phyloP scores from a whole-genome alignment of 2,888 invertebrate species.

The Melanophora roralis region DNA sequence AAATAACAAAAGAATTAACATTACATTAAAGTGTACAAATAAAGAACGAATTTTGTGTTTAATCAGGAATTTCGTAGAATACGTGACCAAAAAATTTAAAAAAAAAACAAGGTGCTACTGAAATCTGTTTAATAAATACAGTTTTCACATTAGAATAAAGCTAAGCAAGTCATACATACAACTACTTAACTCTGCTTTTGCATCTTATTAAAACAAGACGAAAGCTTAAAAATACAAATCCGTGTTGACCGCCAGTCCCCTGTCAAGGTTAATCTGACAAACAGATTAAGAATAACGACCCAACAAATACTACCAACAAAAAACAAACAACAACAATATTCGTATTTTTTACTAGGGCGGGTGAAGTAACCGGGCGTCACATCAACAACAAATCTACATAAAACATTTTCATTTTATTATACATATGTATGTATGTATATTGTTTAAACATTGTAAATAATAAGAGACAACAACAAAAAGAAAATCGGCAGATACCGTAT shows the following conservation, averaged over 20 bases:
- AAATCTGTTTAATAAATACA: too few species aligned
- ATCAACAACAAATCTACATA: neutral
- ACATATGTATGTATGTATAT: neutral
- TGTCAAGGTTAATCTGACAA: conserved; percentile 62
- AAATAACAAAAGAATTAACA: neutral
- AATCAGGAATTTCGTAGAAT: too few species aligned
- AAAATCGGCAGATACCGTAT: conserved; percentile 13
- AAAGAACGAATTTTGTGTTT: neutral
- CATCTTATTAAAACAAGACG: too few species aligned
- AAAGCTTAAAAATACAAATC: too few species aligned
- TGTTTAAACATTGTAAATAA: conserved; percentile 2
- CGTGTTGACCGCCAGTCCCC: conserved; percentile 59
- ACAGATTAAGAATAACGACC: conserved; percentile 33
- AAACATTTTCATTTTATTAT: conserved; percentile 6
- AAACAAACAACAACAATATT: neutral
- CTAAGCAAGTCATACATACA: too few species aligned
- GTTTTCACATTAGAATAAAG: too few species aligned
- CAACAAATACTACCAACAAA: too few species aligned
- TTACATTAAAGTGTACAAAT: neutral
- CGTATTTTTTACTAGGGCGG: conserved; percentile 7
- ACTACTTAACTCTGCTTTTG: too few species aligned
- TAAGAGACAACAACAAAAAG: conserved; percentile 19
- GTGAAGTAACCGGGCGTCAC: conserved; percentile 12
- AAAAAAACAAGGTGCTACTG: conserved; percentile 34
- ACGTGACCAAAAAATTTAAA: too few species aligned